Percentiles rank a stretch among this genome's conserved stretches.
phyloP scores from a whole-genome alignment of 2,888 invertebrate species.

The Polydrusus cervinus region DNA sequence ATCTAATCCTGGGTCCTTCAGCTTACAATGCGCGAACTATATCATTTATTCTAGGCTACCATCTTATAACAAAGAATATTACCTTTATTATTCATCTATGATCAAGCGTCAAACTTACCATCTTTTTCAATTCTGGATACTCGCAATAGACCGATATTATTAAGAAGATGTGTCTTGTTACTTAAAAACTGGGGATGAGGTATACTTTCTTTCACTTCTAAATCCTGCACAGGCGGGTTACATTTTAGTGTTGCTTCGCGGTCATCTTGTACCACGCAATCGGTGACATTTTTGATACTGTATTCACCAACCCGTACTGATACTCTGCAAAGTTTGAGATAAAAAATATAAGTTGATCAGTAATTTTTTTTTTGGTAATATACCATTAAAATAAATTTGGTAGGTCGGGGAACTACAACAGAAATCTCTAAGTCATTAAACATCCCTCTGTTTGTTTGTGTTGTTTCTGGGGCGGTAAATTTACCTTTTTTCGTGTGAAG shows the following conservation, averaged over 20 bases:
- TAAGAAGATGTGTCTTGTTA: constrained; percentile 69
- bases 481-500: too few species aligned
- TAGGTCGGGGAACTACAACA: neutral
- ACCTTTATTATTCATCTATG: too few species aligned
- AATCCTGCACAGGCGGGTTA: constrained; percentile 72
- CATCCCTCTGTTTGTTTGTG: too few species aligned
- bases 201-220: constrained; percentile 71
- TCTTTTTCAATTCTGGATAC: constrained; percentile 67
- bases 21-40: too few species aligned
- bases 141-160: constrained; percentile 76
- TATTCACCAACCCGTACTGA: constrained; percentile 80
- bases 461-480: too few species aligned
- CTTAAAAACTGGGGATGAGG: constrained; percentile 73
- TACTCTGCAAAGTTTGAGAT: constrained; percentile 62
- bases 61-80: too few species aligned
- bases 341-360: neutral
- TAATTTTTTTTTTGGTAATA: too few species aligned
- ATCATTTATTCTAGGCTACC: too few species aligned
- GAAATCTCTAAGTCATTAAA: too few species aligned
- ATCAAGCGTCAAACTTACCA: too few species aligned
- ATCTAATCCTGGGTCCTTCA: too few species aligned
- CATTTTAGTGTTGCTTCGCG: constrained; percentile 64
- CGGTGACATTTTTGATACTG: constrained; percentile 69
- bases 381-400: too few species aligned
- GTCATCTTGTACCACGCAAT: constrained; percentile 66